Evolutionary conservation across 2,113 vertebrate species (phyloP).

Genomic region (Triplophysa tibetana): DNA sequence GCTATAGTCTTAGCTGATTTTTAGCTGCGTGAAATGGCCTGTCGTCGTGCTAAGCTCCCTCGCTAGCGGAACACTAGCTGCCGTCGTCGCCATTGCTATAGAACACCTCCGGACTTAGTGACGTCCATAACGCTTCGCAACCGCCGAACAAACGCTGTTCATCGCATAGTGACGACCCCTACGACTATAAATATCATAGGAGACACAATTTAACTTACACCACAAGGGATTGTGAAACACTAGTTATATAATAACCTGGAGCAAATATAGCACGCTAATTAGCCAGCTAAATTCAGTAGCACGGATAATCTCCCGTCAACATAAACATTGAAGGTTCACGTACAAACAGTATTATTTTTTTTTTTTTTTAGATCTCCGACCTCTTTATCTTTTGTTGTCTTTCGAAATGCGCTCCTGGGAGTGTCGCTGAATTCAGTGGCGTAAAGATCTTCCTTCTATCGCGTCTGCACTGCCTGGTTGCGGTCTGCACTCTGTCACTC

Average conservation of each 20-base stretch:
- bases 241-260: background rate
- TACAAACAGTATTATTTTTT: background rate
- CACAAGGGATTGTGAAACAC: background rate
- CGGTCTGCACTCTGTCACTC: slow-evolving; percentile 52
- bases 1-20: slow-evolving; percentile 23
- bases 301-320: slow-evolving; percentile 5
- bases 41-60: slow-evolving; percentile 29
- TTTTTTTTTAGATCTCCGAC: slow-evolving; percentile 15
- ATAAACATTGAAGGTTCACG: background rate
- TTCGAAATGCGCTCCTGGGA: background rate
- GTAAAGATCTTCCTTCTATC: slow-evolving; percentile 48
- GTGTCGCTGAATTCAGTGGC: background rate
- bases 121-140: background rate
- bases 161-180: background rate
- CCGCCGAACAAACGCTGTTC: background rate
- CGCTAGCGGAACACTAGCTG: slow-evolving; percentile 30
- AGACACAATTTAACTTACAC: background rate
- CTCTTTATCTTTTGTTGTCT: slow-evolving; percentile 35
- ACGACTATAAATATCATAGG: background rate
- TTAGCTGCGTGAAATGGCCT: slow-evolving; percentile 45
- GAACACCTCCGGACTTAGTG: background rate
- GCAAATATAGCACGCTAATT: slow-evolving; percentile 53
- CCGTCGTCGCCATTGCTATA: slow-evolving; percentile 42
- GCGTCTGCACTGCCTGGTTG: slow-evolving; percentile 55
- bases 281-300: slow-evolving; percentile 44